Evolutionary conservation across 1,140 invertebrate species (phyloP), one percentile per base, ranked within the genome.

Genomic region (Ptiloglossa arizonensis): DNA sequence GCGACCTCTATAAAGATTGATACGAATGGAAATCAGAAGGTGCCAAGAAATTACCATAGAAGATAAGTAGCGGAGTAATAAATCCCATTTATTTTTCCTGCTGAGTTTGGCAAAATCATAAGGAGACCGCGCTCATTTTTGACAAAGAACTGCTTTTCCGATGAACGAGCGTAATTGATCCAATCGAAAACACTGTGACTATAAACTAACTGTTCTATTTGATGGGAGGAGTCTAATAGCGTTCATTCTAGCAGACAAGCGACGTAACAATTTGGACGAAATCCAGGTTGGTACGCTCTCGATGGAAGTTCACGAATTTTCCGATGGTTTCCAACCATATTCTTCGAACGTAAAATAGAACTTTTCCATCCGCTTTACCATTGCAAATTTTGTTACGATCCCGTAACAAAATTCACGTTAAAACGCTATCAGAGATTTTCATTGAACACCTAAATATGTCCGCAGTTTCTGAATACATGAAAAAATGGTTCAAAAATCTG

Each of bases 21-120:
- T 27, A 48, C n/a, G 44, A 64, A 48, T 48, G 24, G 27, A 64
- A 64, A 64, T 44, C 62, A 29, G 44, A 48, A 46, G 44, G 24
- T 19, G 62, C 22, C 38, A 41, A 27, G 57, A 38, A 60, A 2
- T 59, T n/a, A 35, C 2, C 17, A 15, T 19, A 29, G 15, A 57
- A 29, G 22, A 17, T 15, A 29, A 56, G 52, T 27, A 56, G 9
- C 4, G 46, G 5, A 17, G 46, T 4, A n/a, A 52, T 5, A 8
- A 24, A 52, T 52, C 5, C 50, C n/a, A 52, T 52, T 52, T 52
- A 52, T 9, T 22, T 52, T 52, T 52, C n/a, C n/a, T 15, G 50
- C 50, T 52, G 50, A 52, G 50, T 22, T 52, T 24, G n/a, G 50
- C 5, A 52, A 52, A 52, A 52, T 52, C 22, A 24, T 52, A n/a